Conservation (phyloP, 2,113 vertebrate species). For the Aegithalos caudatus region DNA sequence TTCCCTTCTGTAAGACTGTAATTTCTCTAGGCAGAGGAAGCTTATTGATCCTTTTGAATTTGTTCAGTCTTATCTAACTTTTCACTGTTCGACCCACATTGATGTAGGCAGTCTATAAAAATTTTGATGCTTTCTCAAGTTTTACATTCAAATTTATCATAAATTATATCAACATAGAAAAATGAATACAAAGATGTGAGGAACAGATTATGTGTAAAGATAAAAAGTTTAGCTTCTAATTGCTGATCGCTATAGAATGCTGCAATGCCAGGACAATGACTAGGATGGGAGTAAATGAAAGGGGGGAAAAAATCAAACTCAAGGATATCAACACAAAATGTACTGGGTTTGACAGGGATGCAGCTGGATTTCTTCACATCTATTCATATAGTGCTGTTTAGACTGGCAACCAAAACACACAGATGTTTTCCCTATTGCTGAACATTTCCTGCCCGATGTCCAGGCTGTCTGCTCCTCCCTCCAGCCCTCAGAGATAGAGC, state of each 20-base stretch:
- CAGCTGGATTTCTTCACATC: not conserved
- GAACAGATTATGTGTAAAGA: not conserved
- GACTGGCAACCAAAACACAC: not conserved
- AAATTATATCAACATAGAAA: not conserved
- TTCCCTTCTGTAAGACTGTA: not conserved
- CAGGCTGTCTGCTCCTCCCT: not conserved
- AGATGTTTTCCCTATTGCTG: not conserved
- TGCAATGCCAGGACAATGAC: not conserved
- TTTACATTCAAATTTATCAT: not conserved
- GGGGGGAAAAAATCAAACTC: accelerated
- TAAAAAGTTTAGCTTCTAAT: not conserved
- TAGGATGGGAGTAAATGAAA: not conserved
- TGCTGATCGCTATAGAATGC: not conserved
- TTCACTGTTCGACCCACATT: not conserved
- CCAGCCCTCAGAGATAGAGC: accelerated
- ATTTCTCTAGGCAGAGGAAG: not conserved
- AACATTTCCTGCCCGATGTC: not conserved
- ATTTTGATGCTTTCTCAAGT: not conserved
- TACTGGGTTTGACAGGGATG: not conserved
- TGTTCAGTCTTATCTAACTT: not conserved
- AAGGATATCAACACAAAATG: not conserved
- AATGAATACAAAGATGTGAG: not conserved
- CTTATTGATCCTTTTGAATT: not conserved
- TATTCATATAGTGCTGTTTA: not conserved
- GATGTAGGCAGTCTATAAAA: not conserved